Evolutionary conservation across 2,888 invertebrate genomes (phyloP).

Genomic region (Plemyria rubiginata): DNA sequence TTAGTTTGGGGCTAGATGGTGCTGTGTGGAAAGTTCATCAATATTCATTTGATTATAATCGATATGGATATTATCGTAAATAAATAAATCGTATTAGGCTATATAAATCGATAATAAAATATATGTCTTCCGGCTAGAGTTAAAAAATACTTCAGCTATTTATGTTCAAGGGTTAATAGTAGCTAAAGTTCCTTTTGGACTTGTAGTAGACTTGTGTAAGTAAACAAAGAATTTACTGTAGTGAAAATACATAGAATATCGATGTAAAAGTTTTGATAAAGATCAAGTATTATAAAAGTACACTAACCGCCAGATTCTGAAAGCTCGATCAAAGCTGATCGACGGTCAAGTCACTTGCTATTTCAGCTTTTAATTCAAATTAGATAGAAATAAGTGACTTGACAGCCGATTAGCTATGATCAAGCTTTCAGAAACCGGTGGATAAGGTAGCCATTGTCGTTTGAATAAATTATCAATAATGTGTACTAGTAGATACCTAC

Average conservation of each 20-base stretch:
- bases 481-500: neutral
- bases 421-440: no score
- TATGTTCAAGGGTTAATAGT: conserved; percentile 64
- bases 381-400: no score
- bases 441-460: neutral
- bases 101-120: conserved; percentile 68
- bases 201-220: conserved; percentile 64
- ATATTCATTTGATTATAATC: neutral
- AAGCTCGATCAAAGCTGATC: no score
- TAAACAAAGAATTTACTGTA: conserved; percentile 78
- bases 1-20: no score
- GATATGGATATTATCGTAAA: conserved; percentile 23
- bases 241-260: conserved; percentile 57
- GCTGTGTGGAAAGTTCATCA: no score
- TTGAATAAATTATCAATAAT: neutral
- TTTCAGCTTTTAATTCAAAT: no score
- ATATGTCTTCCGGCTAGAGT: conserved; percentile 82
- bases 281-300: conserved; percentile 49
- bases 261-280: conserved; percentile 56
- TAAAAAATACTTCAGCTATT: conserved; percentile 69
- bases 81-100: conserved; percentile 52
- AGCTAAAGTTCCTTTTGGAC: conserved; percentile 72
- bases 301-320: no score
- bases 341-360: no score
- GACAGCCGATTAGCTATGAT: no score